Base-by-base conservation (phyloP, 2,797 vertebrate species). In the Pelobates cultripes region DNA sequence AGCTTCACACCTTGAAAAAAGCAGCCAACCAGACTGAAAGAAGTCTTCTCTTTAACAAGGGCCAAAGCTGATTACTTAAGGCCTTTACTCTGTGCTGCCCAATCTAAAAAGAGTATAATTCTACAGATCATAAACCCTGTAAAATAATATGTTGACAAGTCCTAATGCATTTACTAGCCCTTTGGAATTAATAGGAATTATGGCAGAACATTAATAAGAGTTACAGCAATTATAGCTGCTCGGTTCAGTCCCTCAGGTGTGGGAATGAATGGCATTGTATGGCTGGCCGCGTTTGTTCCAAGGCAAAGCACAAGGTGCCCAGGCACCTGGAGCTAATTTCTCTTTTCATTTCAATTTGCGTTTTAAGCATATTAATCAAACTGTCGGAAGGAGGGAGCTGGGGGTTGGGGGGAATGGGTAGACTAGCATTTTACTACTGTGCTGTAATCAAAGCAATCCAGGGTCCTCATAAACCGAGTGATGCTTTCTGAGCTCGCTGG, bases 141-240 rank as follows among this genome's bases (percentile, higher is more conserved):
- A 93, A 92, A 94, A 94, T 90, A 92, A 93, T 93, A 94, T 89
- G 93, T 90, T 94, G 93, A 94, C 94, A 94, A 93, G 90, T 91
- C 88, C 89, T 94, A 94, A 94, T 93, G 91, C 91, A 94, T 94
- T 94, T 94, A 93, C 90, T 92, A 92, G 93, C 91, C 92, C 87
- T 68, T 70, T 89, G 91, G 92, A 94, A 94, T 94, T 94, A 93
- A 94, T 91, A 91, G 90, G 90, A 93, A 93, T 93, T 92, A 93
- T 88, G 89, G 89, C 91, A 91, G 89, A 87, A 91, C 91, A 89
- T 92, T 94, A 94, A 88, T 93, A 92, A 93, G 92, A 92, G 92
- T 92, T 93, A 91, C 89, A 90, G 92, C 92, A 93, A 92, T 91
- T 92, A 91, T 70, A 86, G 91, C 90, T 90, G 90, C 92, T 91